phyloP scores from a whole-genome alignment of 2,797 vertebrate species.

The Setipinna tenuifilis region DNA sequence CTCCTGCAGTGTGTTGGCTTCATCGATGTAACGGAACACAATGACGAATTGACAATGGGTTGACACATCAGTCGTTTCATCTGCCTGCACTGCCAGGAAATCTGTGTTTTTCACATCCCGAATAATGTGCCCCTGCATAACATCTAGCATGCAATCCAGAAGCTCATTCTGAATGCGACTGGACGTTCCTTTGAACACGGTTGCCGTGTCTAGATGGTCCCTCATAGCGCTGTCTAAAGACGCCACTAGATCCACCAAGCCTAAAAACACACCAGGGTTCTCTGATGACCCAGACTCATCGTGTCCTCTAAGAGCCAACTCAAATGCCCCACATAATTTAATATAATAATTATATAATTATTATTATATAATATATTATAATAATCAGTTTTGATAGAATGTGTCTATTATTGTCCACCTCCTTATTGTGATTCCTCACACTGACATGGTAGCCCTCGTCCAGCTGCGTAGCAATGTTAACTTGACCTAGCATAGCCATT shows the following conservation, averaged over 20 bases:
- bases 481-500: slow-evolving; percentile 22
- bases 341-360: no score
- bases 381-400: background rate
- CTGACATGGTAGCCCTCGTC: background rate
- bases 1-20: background rate
- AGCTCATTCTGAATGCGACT: slow-evolving; percentile 39
- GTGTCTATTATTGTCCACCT: slow-evolving; percentile 14
- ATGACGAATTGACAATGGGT: slow-evolving; percentile 38
- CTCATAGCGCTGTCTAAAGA: slow-evolving; percentile 41
- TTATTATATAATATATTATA: no score
- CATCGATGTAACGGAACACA: slow-evolving; percentile 46
- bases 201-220: slow-evolving; percentile 33
- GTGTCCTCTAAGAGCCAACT: background rate
- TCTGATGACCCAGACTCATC: background rate
- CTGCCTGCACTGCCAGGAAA: slow-evolving; percentile 37
- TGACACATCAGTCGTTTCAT: slow-evolving; percentile 32
- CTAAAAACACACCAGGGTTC: slow-evolving; percentile 20
- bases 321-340: background rate
- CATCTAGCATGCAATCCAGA: slow-evolving; percentile 35
- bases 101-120: slow-evolving; percentile 24
- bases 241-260: slow-evolving; percentile 44
- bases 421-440: slow-evolving; percentile 1
- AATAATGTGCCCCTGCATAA: slow-evolving; percentile 34
- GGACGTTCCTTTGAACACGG: slow-evolving; percentile 41
- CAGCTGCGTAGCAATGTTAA: slow-evolving; percentile 7